phyloP scores from a whole-genome alignment of 2,797 vertebrate species.

The Falco novaeseelandiae region DNA sequence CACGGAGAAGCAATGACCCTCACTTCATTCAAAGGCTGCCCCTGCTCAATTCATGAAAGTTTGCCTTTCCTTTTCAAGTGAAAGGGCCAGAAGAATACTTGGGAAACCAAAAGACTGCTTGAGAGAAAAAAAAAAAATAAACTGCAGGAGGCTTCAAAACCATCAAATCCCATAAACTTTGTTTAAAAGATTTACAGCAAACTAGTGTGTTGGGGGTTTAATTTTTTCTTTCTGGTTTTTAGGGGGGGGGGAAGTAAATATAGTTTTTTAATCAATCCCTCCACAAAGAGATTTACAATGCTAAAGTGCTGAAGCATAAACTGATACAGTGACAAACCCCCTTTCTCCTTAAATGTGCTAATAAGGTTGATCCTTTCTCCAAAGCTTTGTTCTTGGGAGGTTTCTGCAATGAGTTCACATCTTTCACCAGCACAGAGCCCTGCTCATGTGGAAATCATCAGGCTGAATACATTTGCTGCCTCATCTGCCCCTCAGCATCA shows the following conservation, averaged over 20 bases:
- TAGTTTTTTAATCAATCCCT: conserved; percentile 23
- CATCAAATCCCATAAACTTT: conserved; percentile 21
- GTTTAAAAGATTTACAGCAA: conserved; percentile 33
- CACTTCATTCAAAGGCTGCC: conserved; percentile 41
- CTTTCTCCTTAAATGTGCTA: conserved; percentile 65
- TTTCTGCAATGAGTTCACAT: conserved; percentile 60
- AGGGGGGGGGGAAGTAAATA: not conserved
- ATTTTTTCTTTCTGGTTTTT: not conserved
- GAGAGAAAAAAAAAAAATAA: not conserved
- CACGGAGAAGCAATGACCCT: conserved; percentile 62
- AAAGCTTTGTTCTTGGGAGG: conserved; percentile 51
- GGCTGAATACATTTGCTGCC: conserved; percentile 9
- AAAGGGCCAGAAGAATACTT: conserved; percentile 61
- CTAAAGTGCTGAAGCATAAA: conserved; percentile 59
- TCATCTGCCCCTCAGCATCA: conserved; percentile 19
- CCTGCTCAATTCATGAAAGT: conserved; percentile 63
- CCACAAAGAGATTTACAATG: conserved; percentile 26
- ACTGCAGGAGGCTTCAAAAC: conserved; percentile 15
- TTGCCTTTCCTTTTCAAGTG: conserved; percentile 64
- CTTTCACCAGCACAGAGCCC: conserved; percentile 31
- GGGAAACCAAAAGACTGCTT: conserved; percentile 43
- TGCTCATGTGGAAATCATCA: conserved; percentile 62
- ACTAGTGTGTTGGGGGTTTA: not conserved
- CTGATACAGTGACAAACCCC: conserved; percentile 66
- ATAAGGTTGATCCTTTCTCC: conserved; percentile 66